Conservation (phyloP, 2,797 vertebrate genomes). For the Odontamblyopus lacepedii region DNA sequence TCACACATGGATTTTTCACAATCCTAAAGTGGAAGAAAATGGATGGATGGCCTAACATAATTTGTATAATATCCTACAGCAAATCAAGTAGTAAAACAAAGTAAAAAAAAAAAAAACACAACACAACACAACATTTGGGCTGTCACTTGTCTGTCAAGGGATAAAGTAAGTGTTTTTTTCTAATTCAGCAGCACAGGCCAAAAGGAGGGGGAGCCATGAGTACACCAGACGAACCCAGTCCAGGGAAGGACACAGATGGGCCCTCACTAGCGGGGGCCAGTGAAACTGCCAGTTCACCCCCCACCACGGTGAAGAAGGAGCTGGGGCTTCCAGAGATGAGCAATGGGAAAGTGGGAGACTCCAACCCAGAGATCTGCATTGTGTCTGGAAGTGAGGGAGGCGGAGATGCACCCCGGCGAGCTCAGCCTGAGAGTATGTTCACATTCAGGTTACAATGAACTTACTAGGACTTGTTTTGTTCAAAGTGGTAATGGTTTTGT, state of each 20-base stretch:
- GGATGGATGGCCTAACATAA: no score
- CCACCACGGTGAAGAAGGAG: slow-evolving; percentile 88
- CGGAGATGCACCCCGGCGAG: slow-evolving; percentile 84
- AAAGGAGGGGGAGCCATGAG: slow-evolving; percentile 78
- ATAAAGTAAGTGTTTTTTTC: slow-evolving; percentile 11
- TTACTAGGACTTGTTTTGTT: not conserved
- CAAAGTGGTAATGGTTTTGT: not conserved
- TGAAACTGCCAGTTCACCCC: slow-evolving; percentile 40
- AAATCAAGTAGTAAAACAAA: not conserved
- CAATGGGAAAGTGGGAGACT: slow-evolving; percentile 80
- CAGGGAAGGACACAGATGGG: slow-evolving; percentile 65
- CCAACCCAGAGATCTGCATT: slow-evolving; percentile 95
- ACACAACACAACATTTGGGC: no score
- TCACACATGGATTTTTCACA: not conserved
- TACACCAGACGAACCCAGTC: slow-evolving; percentile 71
- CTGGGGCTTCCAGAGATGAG: slow-evolving; percentile 85
- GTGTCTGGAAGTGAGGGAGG: slow-evolving; percentile 82
- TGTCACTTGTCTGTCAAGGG: not conserved
- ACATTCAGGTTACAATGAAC: not conserved
- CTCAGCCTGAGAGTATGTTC: slow-evolving; percentile 91
- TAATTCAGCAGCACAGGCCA: slow-evolving; percentile 59
- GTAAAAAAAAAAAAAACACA: no score
- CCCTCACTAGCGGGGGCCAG: slow-evolving; percentile 39
- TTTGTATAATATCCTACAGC: not conserved
- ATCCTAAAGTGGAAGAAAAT: no score